These are phyloP conservation scores for Dendrolimus punctatus DNA, from an alignment of 1,140 invertebrate species.

Conservation along the genomic window DNA sequence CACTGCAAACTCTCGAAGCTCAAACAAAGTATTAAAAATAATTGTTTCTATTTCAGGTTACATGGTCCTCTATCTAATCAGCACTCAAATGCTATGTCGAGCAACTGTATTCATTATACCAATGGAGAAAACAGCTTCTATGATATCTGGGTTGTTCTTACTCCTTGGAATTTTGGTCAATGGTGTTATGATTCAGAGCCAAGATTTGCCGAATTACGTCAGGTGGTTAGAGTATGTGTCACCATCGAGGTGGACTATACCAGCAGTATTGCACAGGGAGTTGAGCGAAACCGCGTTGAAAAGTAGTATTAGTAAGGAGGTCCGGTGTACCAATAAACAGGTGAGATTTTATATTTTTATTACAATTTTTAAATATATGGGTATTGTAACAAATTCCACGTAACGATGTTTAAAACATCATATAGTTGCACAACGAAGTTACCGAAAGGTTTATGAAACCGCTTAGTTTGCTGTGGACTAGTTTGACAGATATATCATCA, in stretches of 20 bases:
- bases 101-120: conserved; percentile 78
- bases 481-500: too few relatives aligned
- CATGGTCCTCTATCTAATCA: conserved; percentile 84
- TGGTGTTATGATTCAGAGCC: conserved; percentile 81
- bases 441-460: too few relatives aligned
- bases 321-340: conserved; percentile 79
- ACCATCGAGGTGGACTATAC: conserved; percentile 83
- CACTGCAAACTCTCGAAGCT: too few relatives aligned
- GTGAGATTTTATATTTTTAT: conserved; percentile 18
- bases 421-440: too few relatives aligned
- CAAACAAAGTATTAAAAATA: not conserved
- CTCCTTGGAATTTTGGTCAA: conserved; percentile 77
- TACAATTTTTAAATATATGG: too few relatives aligned
- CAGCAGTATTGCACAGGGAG: conserved; percentile 78
- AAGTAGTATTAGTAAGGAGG: conserved; percentile 70
- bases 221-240: conserved; percentile 80
- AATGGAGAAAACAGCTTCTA: conserved; percentile 72
- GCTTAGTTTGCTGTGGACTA: too few relatives aligned
- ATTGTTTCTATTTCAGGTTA: conserved; percentile 71
- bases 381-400: too few relatives aligned
- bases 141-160: conserved; percentile 76
- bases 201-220: conserved; percentile 79
- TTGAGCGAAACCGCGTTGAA: conserved; percentile 74
- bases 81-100: conserved; percentile 80
- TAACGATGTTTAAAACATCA: too few relatives aligned